These are phyloP conservation scores for Enteromius unitaeniatus DNA, from an alignment of 2,797 vertebrate species.

Conservation along the genomic window DNA sequence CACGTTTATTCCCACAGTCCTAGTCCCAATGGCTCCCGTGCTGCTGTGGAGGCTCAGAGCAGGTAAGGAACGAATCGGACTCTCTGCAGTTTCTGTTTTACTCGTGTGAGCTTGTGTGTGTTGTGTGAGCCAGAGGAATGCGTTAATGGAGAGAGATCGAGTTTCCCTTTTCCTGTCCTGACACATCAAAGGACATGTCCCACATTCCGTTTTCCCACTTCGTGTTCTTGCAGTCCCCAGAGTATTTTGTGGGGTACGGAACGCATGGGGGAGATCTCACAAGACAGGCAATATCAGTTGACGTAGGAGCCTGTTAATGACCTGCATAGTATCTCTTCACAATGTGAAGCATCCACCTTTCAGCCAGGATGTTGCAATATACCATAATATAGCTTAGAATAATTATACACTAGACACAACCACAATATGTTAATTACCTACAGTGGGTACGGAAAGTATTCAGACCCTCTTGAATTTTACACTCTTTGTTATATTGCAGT, in stretches of 20 bases:
- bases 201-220: constrained; percentile 57
- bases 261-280: not conserved
- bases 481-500: too few species aligned
- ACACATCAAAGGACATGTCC: constrained; percentile 74
- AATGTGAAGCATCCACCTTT: not conserved
- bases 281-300: not conserved
- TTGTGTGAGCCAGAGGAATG: constrained; percentile 58
- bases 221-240: constrained; percentile 41
- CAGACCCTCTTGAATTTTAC: too few species aligned
- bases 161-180: constrained; percentile 70
- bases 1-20: constrained; percentile 65
- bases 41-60: constrained; percentile 76
- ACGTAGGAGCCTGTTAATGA: not conserved
- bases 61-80: constrained; percentile 67
- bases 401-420: not conserved
- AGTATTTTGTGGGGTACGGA: not conserved
- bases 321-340: not conserved
- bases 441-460: too few species aligned
- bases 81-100: constrained; percentile 12
- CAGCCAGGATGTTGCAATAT: not conserved
- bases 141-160: constrained; percentile 61
- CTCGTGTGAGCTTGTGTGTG: constrained; percentile 47
- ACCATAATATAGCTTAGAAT: not conserved
- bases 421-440: not conserved
- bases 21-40: constrained; percentile 78